A percentile compares a stretch with the other conserved stretches of the same genome.
These are phyloP conservation scores for Aythya baeri DNA, from an alignment of 2,113 vertebrate species.

Conservation along the genomic window DNA sequence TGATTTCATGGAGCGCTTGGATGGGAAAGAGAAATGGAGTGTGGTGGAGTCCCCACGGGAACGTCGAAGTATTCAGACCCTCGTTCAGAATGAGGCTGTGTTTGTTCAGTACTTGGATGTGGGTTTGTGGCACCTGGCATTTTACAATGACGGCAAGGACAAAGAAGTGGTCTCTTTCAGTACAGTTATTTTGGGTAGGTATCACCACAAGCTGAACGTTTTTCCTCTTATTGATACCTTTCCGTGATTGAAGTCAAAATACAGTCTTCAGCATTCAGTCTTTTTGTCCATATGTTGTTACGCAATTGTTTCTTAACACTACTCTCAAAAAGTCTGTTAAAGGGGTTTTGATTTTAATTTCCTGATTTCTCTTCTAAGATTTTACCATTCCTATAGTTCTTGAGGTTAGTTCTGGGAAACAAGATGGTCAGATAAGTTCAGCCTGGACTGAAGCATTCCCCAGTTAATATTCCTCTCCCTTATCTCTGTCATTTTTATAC, in stretches of 20 bases:
- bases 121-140: constrained; percentile 96
- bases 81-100: constrained; percentile 97
- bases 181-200: constrained; percentile 91
- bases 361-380: not conserved
- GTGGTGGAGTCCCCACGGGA: constrained; percentile 95
- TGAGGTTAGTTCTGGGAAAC: not conserved
- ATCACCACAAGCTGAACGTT: not conserved
- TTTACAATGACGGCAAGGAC: constrained; percentile 98
- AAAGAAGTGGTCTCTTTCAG: constrained; percentile 95
- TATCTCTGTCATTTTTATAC: not conserved
- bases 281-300: not conserved
- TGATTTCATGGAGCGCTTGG: constrained; percentile 98
- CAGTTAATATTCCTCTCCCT: not conserved
- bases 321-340: not conserved
- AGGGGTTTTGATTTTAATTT: not conserved
- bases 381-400: not conserved
- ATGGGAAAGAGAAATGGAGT: constrained; percentile 99
- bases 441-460: not conserved
- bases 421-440: not conserved
- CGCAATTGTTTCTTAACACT: not conserved
- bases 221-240: not conserved
- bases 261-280: not conserved
- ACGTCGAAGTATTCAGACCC: constrained; percentile 93
- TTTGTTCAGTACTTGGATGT: constrained; percentile 97
- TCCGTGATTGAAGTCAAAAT: not conserved